A percentile compares a stretch with the other conserved stretches of the same genome.
These are phyloP conservation scores for Anguilla obscura DNA, from an alignment of 2,797 vertebrate species.

Conservation along the genomic window DNA sequence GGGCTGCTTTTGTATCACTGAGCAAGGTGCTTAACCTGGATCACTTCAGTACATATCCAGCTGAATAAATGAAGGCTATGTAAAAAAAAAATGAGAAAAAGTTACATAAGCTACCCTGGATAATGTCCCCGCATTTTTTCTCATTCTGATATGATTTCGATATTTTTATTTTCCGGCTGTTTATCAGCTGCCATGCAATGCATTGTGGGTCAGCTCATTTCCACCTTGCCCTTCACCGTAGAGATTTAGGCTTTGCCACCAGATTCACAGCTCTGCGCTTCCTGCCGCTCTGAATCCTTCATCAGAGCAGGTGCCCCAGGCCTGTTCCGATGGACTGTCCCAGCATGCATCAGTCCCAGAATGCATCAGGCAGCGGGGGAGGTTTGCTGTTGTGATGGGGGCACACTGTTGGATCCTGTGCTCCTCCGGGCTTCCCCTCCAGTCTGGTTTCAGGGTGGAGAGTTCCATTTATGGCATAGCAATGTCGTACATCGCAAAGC, in stretches of 20 bases:
- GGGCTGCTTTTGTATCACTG: neutral
- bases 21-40: too few species aligned
- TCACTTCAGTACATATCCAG: too few species aligned
- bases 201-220: constrained; percentile 28
- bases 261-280: constrained; percentile 31
- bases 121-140: constrained; percentile 33
- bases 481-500: constrained; percentile 32
- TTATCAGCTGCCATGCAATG: constrained; percentile 35
- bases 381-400: neutral
- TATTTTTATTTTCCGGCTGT: constrained; percentile 36
- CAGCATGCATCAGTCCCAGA: neutral
- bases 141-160: constrained; percentile 38
- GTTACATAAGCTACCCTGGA: too few species aligned
- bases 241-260: constrained; percentile 36
- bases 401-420: neutral
- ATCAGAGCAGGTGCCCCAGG: constrained; percentile 33
- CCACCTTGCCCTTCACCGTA: constrained; percentile 29
- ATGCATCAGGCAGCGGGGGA: neutral
- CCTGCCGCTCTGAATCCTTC: constrained; percentile 33
- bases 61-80: too few species aligned
- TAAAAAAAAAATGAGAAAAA: too few species aligned
- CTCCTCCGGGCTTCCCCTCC: constrained; percentile 28
- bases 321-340: constrained; percentile 29
- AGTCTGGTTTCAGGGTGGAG: constrained; percentile 36
- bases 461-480: constrained; percentile 37